Evolutionary conservation across 2,888 invertebrate genomes (phyloP).

Genomic region (Dryobotodes eremita): DNA sequence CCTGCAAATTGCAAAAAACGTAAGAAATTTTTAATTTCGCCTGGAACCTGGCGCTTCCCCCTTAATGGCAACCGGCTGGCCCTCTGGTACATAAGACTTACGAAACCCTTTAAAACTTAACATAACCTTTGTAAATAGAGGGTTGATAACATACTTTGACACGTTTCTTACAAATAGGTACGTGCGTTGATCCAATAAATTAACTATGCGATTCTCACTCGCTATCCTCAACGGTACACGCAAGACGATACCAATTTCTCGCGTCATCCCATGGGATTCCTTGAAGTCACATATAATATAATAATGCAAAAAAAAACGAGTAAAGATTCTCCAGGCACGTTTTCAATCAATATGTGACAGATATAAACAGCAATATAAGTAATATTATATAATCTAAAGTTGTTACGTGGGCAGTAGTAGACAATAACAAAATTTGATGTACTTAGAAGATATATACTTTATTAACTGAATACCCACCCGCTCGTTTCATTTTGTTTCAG

Average conservation of each 20-base stretch:
- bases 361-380: constrained; percentile 22
- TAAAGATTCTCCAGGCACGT: constrained; percentile 37
- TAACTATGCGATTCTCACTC: neutral
- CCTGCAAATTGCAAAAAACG: too few relatives aligned
- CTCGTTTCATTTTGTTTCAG: constrained; percentile 14
- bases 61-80: neutral
- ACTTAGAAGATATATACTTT: neutral
- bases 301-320: neutral
- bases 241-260: neutral
- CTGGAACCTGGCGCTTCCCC: too few relatives aligned
- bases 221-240: neutral
- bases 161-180: neutral
- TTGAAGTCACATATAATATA: neutral
- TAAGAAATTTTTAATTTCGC: too few relatives aligned
- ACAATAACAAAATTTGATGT: neutral
- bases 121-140: neutral
- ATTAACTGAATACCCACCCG: neutral
- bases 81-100: neutral
- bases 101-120: neutral
- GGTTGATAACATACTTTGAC: neutral
- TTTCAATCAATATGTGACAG: constrained; percentile 37
- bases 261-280: neutral
- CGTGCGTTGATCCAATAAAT: neutral
- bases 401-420: neutral
- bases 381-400: constrained; percentile 5